These are phyloP conservation scores for Alexandromys oeconomus DNA, from an alignment of 2,797 vertebrate species.

Conservation along the genomic window DNA sequence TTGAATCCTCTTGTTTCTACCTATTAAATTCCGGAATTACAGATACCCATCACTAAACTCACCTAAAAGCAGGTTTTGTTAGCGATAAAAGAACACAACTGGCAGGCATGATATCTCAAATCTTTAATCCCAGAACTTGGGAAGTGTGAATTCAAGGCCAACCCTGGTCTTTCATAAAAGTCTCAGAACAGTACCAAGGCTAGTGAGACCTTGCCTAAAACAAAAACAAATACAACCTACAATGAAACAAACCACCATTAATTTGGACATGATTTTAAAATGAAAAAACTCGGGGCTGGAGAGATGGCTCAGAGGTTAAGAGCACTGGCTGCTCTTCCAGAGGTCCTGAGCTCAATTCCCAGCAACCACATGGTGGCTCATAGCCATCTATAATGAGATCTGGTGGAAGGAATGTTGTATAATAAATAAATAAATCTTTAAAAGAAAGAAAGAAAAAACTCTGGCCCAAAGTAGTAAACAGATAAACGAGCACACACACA, in stretches of 20 bases:
- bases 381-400: no score
- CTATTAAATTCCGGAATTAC: background rate
- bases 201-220: background rate
- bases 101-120: background rate
- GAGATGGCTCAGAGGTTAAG: no score
- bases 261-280: slow-evolving; percentile 15
- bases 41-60: background rate
- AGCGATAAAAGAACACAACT: slow-evolving; percentile 24
- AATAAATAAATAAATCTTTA: no score
- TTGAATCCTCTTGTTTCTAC: background rate
- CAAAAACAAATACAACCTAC: slow-evolving; percentile 22
- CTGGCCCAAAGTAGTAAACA: background rate
- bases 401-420: no score
- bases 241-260: slow-evolving; percentile 55
- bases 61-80: background rate
- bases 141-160: background rate
- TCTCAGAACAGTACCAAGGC: background rate
- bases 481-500: no score
- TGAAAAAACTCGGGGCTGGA: background rate
- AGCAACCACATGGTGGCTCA: no score
- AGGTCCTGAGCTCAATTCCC: no score
- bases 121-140: background rate
- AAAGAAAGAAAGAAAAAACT: background rate
- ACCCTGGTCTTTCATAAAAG: background rate
- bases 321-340: no score